Evolutionary conservation across 2,113 vertebrate species (phyloP).

Genomic region (Vulpes ferrilata): DNA sequence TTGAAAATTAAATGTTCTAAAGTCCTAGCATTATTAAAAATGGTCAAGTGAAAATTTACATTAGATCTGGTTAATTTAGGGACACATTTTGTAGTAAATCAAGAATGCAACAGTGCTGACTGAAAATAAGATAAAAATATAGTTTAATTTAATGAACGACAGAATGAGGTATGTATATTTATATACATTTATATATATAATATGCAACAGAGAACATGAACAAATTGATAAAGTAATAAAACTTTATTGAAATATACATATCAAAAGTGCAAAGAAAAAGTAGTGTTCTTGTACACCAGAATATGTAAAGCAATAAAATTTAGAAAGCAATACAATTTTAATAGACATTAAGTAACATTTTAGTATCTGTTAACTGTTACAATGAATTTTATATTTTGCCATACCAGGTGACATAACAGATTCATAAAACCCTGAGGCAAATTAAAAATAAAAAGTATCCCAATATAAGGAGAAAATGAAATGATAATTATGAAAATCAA

Average conservation of each 20-base stretch:
- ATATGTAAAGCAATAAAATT: neutral
- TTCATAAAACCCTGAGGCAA: neutral
- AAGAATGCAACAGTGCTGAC: neutral
- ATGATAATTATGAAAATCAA: neutral
- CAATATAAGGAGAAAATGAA: neutral
- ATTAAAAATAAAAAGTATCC: neutral
- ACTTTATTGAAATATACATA: neutral
- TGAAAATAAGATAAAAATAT: neutral
- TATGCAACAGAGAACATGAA: neutral
- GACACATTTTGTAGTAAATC: neutral
- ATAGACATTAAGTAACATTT: neutral
- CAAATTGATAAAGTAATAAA: neutral
- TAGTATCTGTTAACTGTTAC: neutral
- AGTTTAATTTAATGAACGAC: neutral
- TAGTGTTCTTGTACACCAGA: neutral
- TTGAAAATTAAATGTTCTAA: neutral
- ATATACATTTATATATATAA: neutral
- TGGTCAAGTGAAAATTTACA: neutral
- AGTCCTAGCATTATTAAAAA: neutral
- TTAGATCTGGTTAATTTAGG: neutral
- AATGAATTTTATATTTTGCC: neutral
- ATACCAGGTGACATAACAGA: neutral
- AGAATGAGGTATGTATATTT: neutral
- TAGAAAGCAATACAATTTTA: neutral
- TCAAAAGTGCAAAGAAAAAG: neutral